Percentiles rank a stretch among this genome's conserved stretches.
phyloP scores from a whole-genome alignment of 1,140 invertebrate species.

The Heterodera carotae region DNA sequence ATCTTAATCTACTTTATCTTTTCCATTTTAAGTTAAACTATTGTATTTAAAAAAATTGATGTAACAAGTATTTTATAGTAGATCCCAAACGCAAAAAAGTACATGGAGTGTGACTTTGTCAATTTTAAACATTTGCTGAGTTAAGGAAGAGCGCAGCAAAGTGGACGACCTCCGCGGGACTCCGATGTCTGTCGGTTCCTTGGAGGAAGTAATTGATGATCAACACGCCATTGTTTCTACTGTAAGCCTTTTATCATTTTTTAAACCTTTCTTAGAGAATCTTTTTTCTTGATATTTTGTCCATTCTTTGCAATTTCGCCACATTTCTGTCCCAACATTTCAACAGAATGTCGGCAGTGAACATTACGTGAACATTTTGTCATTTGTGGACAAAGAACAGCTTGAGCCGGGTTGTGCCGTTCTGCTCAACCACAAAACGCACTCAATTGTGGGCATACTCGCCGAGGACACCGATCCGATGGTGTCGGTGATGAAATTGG shows the following conservation, averaged over 20 bases:
- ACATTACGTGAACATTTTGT: constrained; percentile 98
- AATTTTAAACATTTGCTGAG: too few relatives aligned
- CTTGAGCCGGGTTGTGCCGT: constrained; percentile 98
- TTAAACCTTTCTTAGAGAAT: background rate
- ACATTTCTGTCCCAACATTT: too few relatives aligned
- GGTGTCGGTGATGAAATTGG: constrained; percentile 99
- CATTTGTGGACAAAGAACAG: constrained; percentile 99
- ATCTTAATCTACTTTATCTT: too few relatives aligned
- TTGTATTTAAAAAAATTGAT: too few relatives aligned
- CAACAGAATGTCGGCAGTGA: constrained; percentile 88
- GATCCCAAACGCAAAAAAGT: too few relatives aligned
- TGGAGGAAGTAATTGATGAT: constrained; percentile 99
- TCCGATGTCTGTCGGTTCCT: constrained; percentile 98
- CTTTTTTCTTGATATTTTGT: background rate
- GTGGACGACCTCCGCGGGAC: constrained; percentile 97
- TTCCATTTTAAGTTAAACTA: too few relatives aligned
- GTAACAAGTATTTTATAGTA: too few relatives aligned
- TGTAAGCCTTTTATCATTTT: constrained; percentile 11
- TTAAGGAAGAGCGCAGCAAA: constrained; percentile 80
- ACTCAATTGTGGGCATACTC: constrained; percentile 96
- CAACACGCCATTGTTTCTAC: constrained; percentile 99
- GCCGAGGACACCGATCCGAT: constrained; percentile 99
- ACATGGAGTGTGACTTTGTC: too few relatives aligned
- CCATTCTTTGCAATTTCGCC: too few relatives aligned
- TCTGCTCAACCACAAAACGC: constrained; percentile 93